Evolutionary conservation across 1,140 invertebrate species (phyloP), one percentile per base, ranked within the genome.

Genomic region (Drosophila pseudoananassae): DNA sequence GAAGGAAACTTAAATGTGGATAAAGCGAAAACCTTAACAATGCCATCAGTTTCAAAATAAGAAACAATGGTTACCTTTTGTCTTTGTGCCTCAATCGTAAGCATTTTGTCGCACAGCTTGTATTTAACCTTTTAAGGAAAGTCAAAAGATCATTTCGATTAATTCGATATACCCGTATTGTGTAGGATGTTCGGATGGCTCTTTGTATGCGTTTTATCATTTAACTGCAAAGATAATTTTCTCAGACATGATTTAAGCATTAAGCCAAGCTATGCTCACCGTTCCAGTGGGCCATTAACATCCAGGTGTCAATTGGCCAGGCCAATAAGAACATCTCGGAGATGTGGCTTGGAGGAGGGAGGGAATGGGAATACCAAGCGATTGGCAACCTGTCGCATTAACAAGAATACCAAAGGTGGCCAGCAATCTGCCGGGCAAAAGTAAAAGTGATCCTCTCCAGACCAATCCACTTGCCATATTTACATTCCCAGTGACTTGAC

Each of bases 401-500:
- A 56, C 78, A 87, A 56, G 83, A 82, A 71, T 64, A 56, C 77
- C 78, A 73, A 74, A 87, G 71, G 68, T 85, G 78, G 49, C 49
- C 58, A 61, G 49, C 33, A 29, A 17, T 27, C 33, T 50, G 29
- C n/a, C 57, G 23, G 64, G 66, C 73, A 87, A 87, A 87, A 87
- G 82, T 76, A 88, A 87, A 87, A 87, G 82, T 87, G 78, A 78
- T 81, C 58, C 57, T 51, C 49, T 31, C 52, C 38, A n/a, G 65
- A 45, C 64, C 15, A 69, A 51, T 65, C 53, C 73, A 60, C 49
- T 70, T 63, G 75, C 61, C 74, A 66, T 87, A 87, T 87, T 87
- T 87, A 78, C 82, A 87, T 82, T 87, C 77, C 54, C 51, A 78
- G 52, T 74, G 63, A 82, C 78, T 88, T 82, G 82, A 78, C 82